These are phyloP conservation scores for Equus przewalskii DNA, from an alignment of 2,113 vertebrate genomes.

Conservation along the genomic window DNA sequence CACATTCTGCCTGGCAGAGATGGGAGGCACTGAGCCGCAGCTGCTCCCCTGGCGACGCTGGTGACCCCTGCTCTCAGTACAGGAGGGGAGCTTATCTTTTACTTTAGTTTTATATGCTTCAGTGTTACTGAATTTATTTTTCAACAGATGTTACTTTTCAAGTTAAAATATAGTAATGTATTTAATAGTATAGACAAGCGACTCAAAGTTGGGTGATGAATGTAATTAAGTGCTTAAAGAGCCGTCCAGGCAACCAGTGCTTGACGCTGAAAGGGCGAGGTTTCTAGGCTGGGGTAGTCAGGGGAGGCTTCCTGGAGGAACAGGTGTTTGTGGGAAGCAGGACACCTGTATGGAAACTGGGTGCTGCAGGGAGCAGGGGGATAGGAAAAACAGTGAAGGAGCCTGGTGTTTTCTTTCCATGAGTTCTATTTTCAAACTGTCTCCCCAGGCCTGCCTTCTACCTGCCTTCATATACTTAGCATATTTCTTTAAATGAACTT, in stretches of 20 bases:
- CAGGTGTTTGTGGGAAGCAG: not conserved
- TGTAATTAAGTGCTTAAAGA: not conserved
- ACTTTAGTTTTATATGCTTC: not conserved
- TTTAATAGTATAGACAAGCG: not conserved
- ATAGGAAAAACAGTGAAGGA: not conserved
- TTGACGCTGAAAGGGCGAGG: not conserved
- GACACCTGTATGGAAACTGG: not conserved
- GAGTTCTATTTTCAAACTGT: not conserved
- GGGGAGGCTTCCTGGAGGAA: not conserved
- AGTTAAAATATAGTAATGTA: not conserved
- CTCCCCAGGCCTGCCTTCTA: not conserved
- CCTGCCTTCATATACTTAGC: not conserved
- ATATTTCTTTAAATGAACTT: not conserved
- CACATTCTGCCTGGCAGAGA: not conserved
- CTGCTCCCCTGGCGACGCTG: too few species aligned
- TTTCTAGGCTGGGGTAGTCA: not conserved
- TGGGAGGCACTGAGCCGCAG: not conserved
- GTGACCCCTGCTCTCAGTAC: not conserved
- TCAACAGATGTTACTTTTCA: not conserved
- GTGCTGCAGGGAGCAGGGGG: not conserved
- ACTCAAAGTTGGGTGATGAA: not conserved
- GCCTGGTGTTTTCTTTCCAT: not conserved
- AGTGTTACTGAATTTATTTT: not conserved
- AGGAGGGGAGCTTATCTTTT: not conserved
- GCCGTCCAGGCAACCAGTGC: not conserved